phyloP scores from a whole-genome alignment of 2,113 vertebrate genomes.

The Syrmaticus mikado region DNA sequence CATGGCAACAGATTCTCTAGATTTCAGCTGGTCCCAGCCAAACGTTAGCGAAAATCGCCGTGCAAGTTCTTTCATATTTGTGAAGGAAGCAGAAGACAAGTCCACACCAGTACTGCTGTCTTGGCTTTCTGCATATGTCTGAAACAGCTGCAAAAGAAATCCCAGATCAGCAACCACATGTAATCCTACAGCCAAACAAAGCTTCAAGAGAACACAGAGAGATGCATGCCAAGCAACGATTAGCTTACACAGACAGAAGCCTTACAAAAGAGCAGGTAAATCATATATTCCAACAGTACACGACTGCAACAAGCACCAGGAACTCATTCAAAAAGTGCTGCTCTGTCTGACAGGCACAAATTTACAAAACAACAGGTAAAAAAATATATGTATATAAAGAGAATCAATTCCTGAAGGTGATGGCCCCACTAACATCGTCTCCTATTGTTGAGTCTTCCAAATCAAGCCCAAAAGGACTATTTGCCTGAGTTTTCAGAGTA shows the following conservation, averaged over 20 bases:
- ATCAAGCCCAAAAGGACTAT: not conserved
- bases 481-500: not conserved
- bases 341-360: not conserved
- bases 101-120: slow-evolving; percentile 63
- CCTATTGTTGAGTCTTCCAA: not conserved
- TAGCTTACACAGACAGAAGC: not conserved
- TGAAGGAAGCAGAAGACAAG: slow-evolving; percentile 83
- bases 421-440: not conserved
- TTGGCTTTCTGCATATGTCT: slow-evolving; percentile 80
- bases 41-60: slow-evolving; percentile 90
- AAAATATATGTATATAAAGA: not conserved
- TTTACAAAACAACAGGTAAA: not conserved
- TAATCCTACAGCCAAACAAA: slow-evolving; percentile 6
- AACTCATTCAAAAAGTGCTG: not conserved
- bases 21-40: slow-evolving; percentile 88
- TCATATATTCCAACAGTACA: not conserved
- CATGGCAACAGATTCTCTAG: slow-evolving; percentile 88
- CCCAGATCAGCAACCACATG: not conserved
- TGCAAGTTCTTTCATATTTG: slow-evolving; percentile 90
- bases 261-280: not conserved
- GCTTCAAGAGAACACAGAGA: not conserved
- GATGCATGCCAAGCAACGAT: not conserved
- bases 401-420: not conserved
- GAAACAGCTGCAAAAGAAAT: slow-evolving; percentile 81
- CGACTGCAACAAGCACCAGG: fast-evolving